Evolutionary conservation across 2,888 invertebrate species (phyloP).

Genomic region (Synergus japonicus): DNA sequence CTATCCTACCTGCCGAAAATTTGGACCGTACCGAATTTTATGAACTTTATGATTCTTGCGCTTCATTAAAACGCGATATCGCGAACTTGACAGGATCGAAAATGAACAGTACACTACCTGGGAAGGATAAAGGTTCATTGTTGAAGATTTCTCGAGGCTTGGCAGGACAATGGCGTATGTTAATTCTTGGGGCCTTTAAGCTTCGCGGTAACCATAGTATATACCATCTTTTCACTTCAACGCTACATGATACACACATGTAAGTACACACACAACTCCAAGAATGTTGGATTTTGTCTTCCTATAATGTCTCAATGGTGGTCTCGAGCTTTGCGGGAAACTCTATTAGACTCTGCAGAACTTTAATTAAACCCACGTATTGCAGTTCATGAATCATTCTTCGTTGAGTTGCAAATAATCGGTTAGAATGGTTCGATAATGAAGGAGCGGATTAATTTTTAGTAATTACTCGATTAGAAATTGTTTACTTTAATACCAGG

Average conservation of each 20-base stretch:
- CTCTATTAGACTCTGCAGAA: not conserved
- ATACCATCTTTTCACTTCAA: conserved; percentile 19
- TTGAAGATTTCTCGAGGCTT: conserved; percentile 29
- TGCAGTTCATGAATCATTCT: conserved; percentile 6
- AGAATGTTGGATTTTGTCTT: conserved; percentile 37
- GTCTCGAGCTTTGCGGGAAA: conserved; percentile 11
- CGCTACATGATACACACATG: conserved; percentile 20
- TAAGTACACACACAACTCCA: not conserved
- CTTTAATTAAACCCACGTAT: conserved; percentile 34
- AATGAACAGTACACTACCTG: conserved; percentile 9
- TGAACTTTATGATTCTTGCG: not conserved
- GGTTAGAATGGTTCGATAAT: not conserved
- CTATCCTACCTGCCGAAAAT: not conserved
- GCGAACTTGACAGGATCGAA: conserved; percentile 14
- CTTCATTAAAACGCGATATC: not conserved
- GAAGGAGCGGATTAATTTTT: not conserved
- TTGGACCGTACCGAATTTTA: not conserved
- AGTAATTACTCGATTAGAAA: not conserved
- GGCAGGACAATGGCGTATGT: conserved; percentile 38
- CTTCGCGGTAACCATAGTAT: not conserved
- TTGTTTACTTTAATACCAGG: not conserved
- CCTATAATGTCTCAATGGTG: conserved; percentile 36
- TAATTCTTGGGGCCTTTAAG: conserved; percentile 16
- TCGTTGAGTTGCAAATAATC: not conserved
- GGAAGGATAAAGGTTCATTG: conserved; percentile 39